phyloP scores from a whole-genome alignment of 1,140 invertebrate species.

The Heliconius eleuchia region DNA sequence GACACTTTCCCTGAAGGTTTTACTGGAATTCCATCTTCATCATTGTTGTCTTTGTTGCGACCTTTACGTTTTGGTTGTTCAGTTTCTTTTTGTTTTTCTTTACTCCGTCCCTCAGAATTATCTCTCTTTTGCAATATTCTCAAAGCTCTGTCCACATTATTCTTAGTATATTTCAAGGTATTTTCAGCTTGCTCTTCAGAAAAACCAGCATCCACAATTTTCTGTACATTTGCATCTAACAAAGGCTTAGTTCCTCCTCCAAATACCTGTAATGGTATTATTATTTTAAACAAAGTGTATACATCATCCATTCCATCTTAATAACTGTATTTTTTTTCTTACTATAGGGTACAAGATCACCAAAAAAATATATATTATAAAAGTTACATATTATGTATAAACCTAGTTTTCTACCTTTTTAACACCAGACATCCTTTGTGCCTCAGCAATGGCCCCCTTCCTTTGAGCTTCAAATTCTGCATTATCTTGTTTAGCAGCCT shows the following conservation, averaged over 20 bases:
- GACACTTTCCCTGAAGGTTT: conserved; percentile 93
- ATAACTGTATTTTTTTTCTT: too few relatives aligned
- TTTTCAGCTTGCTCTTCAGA: conserved; percentile 88
- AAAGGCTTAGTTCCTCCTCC: conserved; percentile 87
- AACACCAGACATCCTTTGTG: conserved; percentile 87
- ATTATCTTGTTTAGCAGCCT: conserved; percentile 84
- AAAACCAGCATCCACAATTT: conserved; percentile 91
- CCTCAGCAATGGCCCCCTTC: conserved; percentile 93
- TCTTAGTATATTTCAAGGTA: conserved; percentile 86
- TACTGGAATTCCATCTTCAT: conserved; percentile 83
- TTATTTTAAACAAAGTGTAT: not conserved
- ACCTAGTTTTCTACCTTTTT: conserved; percentile 83
- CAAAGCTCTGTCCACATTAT: conserved; percentile 88
- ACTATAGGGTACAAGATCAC: too few relatives aligned
- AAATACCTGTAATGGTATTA: conserved; percentile 78
- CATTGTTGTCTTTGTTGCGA: conserved; percentile 79
- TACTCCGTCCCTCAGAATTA: conserved; percentile 72
- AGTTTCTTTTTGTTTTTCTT: conserved; percentile 72
- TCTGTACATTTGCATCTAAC: conserved; percentile 90
- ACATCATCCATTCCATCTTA: too few relatives aligned
- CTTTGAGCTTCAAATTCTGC: conserved; percentile 92
- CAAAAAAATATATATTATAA: too few relatives aligned
- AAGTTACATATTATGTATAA: not conserved
- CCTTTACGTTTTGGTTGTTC: conserved; percentile 78
- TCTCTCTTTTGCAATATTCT: conserved; percentile 85